These are phyloP conservation scores for Hippoglossus hippoglossus DNA, from an alignment of 2,797 vertebrate genomes.

Conservation along the genomic window DNA sequence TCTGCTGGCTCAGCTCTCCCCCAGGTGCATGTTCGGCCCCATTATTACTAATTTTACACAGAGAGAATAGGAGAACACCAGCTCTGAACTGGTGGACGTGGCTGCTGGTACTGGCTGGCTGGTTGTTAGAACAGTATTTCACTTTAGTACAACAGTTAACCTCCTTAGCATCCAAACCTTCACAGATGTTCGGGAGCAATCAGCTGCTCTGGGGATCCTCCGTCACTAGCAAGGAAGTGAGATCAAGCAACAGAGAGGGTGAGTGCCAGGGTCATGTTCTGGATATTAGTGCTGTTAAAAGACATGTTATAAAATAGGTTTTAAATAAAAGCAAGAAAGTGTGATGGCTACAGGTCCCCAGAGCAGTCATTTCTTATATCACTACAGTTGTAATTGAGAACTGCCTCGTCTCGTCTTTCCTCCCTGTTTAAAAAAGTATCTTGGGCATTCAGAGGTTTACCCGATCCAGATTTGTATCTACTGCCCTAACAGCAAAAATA, in stretches of 20 bases:
- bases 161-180: slow-evolving; percentile 34
- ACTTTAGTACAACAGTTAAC: slow-evolving; percentile 60
- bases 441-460: slow-evolving; percentile 37
- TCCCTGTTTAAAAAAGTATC: slow-evolving; percentile 21
- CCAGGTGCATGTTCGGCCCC: slow-evolving; percentile 63
- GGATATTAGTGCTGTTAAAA: slow-evolving; percentile 1
- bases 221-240: slow-evolving; percentile 1
- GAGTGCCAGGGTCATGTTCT: not conserved
- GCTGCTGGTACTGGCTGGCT: slow-evolving; percentile 57
- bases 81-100: slow-evolving; percentile 54
- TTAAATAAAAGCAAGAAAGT: slow-evolving; percentile 1
- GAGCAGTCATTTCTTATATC: slow-evolving; percentile 20
- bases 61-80: slow-evolving; percentile 56
- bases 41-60: slow-evolving; percentile 74
- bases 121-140: slow-evolving; percentile 64
- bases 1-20: slow-evolving; percentile 71
- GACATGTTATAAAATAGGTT: not conserved
- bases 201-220: slow-evolving; percentile 35
- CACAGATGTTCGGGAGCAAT: slow-evolving; percentile 20
- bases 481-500: slow-evolving; percentile 39
- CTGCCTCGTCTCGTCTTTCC: slow-evolving; percentile 10
- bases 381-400: slow-evolving; percentile 20
- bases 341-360: slow-evolving; percentile 15
- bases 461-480: slow-evolving; percentile 30
- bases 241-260: not conserved